Evolutionary conservation across 2,797 vertebrate genomes (phyloP).

Genomic region (Poecile montanus): DNA sequence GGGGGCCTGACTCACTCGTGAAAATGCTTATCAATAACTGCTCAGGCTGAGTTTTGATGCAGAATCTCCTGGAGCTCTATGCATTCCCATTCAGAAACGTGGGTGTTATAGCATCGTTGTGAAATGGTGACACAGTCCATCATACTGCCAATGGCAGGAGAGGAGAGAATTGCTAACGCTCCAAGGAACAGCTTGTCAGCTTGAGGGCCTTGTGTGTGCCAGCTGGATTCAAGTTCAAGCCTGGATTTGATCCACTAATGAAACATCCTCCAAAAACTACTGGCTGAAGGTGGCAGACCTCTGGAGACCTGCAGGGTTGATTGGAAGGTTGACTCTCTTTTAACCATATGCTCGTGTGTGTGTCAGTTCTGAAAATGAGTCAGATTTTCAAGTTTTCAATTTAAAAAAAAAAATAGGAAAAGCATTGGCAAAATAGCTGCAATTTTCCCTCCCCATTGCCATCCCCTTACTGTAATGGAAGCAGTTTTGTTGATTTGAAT

Average conservation of each 20-base stretch:
- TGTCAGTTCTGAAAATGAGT: conserved; percentile 27
- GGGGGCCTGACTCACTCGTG: neutral
- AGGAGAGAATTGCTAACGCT: conserved; percentile 23
- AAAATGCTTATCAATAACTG: neutral
- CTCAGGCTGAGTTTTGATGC: neutral
- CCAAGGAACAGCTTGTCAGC: conserved; percentile 56
- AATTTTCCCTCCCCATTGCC: neutral
- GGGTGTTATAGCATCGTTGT: neutral
- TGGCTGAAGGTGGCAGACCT: conserved; percentile 43
- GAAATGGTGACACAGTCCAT: conserved; percentile 12
- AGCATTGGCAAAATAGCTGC: neutral
- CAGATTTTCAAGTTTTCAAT: conserved; percentile 31
- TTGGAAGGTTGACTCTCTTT: conserved; percentile 24
- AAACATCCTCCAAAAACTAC: conserved; percentile 37
- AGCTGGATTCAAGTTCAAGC: conserved; percentile 38
- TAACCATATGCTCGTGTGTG: neutral
- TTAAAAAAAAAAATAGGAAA: neutral
- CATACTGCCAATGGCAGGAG: neutral
- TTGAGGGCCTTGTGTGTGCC: conserved; percentile 1
- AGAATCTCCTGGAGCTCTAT: neutral
- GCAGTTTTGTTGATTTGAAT: neutral
- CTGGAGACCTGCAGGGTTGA: conserved; percentile 14
- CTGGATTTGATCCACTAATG: conserved; percentile 45
- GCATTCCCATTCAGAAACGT: rapidly evolving
- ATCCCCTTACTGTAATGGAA: neutral